Conservation (phyloP, 2,888 invertebrate species). For the Xanthia togata region DNA sequence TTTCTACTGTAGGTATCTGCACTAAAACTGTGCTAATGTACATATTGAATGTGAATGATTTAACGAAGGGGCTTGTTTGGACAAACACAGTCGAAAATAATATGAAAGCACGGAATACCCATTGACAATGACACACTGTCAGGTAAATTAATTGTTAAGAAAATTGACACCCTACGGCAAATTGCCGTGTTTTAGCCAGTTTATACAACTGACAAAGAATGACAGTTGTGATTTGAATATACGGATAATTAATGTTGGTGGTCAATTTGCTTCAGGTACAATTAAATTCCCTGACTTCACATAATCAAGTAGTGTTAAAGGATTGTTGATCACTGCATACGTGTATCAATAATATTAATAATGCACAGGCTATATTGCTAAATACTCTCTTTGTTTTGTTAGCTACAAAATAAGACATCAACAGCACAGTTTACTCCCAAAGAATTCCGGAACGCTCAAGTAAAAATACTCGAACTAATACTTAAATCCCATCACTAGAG, state of each 20-base stretch:
- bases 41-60: background rate
- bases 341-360: background rate
- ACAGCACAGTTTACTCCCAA: background rate
- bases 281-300: background rate
- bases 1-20: background rate
- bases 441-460: slow-evolving; percentile 32
- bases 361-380: too few relatives aligned
- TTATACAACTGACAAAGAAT: background rate
- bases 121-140: too few relatives aligned
- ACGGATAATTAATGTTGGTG: too few relatives aligned
- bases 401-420: slow-evolving; percentile 19
- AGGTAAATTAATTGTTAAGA: background rate
- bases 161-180: background rate
- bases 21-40: background rate
- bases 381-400: background rate
- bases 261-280: background rate
- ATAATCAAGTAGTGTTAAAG: background rate
- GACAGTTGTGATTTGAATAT: too few relatives aligned
- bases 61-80: background rate
- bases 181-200: background rate
- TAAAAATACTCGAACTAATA: slow-evolving; percentile 47
- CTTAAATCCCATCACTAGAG: slow-evolving; percentile 58
- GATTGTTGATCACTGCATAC: background rate
- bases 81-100: background rate
- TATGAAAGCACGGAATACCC: background rate